These are phyloP conservation scores for Cerceris ruficornis DNA, from an alignment of 2,888 invertebrate species.

Conservation along the genomic window DNA sequence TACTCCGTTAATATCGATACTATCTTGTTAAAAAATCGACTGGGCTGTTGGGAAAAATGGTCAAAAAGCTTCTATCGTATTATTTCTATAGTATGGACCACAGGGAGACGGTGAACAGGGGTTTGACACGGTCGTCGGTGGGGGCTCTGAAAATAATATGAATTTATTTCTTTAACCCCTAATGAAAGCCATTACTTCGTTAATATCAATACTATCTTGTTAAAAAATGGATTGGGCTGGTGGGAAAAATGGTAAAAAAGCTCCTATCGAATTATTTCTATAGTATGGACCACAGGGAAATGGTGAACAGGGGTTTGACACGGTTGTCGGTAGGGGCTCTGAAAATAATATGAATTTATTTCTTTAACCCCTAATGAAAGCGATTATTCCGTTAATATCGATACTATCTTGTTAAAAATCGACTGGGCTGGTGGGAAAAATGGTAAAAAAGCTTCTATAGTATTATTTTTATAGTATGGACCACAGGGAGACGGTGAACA, in stretches of 20 bases:
- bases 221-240: no score
- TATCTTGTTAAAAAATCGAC: no score
- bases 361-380: background rate
- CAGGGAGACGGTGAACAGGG: conserved; percentile 87
- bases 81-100: conserved; percentile 82
- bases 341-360: conserved; percentile 72
- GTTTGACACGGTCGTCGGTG: conserved; percentile 82
- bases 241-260: no score
- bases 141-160: conserved; percentile 82
- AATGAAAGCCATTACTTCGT: background rate
- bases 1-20: background rate
- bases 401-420: background rate
- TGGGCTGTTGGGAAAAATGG: no score
- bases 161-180: background rate
- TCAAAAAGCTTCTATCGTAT: no score
- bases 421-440: no score
- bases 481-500: conserved; percentile 86
- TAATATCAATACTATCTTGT: background rate
- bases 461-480: conserved; percentile 78
- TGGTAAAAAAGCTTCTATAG: no score
- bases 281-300: conserved; percentile 85
- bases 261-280: no score
- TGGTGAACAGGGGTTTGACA: conserved; percentile 85
- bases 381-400: background rate
- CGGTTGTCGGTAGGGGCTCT: conserved; percentile 84